Evolutionary conservation across 2,888 invertebrate species (phyloP).

Genomic region (Lamellibrachia columna): DNA sequence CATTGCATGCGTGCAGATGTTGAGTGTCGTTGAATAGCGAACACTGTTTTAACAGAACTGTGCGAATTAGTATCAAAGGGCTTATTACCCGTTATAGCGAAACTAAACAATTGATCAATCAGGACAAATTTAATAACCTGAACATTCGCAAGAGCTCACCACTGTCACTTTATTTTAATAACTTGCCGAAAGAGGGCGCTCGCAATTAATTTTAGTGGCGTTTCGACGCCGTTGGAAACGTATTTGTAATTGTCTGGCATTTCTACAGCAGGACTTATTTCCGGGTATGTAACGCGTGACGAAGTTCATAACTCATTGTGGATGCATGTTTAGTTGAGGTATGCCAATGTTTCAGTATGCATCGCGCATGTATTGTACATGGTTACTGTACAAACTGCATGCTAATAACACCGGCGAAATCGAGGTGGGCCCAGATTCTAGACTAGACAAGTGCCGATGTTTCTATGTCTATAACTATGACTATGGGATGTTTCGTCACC

Average conservation of each 20-base stretch:
- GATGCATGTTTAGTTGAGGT: not conserved
- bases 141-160: not conserved
- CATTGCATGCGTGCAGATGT: not conserved
- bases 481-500: no score
- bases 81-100: not conserved
- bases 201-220: not conserved
- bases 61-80: not conserved
- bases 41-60: not conserved
- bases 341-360: not conserved
- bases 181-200: not conserved
- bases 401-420: no score
- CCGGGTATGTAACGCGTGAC: not conserved
- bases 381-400: no score
- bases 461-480: no score
- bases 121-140: not conserved
- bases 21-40: not conserved
- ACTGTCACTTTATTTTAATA: not conserved
- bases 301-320: not conserved
- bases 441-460: no score
- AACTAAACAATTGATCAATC: not conserved
- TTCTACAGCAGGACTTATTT: not conserved
- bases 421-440: no score
- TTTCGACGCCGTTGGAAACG: conserved; percentile 9
- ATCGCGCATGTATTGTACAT: not conserved
- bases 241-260: not conserved